phyloP scores from a whole-genome alignment of 37 sponge, comb jelly and placozoan genomes.

The Hexactinellida sp. region DNA sequence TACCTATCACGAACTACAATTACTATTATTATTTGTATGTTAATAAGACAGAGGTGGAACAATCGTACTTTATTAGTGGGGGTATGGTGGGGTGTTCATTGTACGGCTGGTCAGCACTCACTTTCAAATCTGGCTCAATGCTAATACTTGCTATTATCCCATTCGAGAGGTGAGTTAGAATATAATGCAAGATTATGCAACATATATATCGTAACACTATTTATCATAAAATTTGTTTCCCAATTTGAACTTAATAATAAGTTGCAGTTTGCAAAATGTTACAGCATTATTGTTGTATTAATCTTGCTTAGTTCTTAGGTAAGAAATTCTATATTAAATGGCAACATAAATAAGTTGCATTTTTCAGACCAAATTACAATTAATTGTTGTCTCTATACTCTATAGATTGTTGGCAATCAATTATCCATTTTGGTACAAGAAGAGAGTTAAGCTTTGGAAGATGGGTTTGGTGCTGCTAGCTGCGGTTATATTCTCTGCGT shows the following conservation, averaged over 20 bases:
- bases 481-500: neutral
- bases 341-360: too few relatives aligned
- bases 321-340: too few relatives aligned
- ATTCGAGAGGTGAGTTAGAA: neutral
- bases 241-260: too few relatives aligned
- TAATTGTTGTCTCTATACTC: neutral
- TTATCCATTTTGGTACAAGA: slow-evolving; percentile 4
- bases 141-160: neutral
- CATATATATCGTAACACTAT: neutral
- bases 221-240: neutral
- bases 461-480: neutral
- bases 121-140: slow-evolving; percentile 5
- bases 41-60: neutral
- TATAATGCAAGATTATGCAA: neutral
- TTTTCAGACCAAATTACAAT: too few relatives aligned
- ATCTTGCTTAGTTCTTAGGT: too few relatives aligned
- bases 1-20: slow-evolving; percentile 1
- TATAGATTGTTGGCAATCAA: neutral
- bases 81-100: neutral
- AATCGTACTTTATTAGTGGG: neutral
- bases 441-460: neutral
- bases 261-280: too few relatives aligned
- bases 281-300: too few relatives aligned
- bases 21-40: slow-evolving; percentile 4
- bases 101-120: neutral